phyloP scores from a whole-genome alignment of 2,113 vertebrate species.

The Indri indri region DNA sequence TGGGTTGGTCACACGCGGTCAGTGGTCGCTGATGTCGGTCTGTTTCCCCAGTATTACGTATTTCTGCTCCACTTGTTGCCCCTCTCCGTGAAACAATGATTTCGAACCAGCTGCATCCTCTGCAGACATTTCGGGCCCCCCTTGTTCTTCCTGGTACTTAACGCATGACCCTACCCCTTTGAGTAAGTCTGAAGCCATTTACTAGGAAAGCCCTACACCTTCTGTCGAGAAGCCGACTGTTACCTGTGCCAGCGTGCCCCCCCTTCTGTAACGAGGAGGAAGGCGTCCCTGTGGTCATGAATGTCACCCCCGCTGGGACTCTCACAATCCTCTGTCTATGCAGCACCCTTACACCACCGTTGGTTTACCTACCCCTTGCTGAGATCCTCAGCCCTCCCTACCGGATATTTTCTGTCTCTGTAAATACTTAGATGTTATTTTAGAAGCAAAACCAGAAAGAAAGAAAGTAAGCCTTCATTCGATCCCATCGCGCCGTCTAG shows the following conservation, averaged over 20 bases:
- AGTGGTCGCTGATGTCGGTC: too few species aligned
- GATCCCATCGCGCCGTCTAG: neutral
- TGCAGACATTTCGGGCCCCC: neutral
- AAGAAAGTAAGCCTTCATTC: neutral
- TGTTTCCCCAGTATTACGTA: neutral
- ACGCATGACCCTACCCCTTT: neutral
- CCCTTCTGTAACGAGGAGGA: neutral
- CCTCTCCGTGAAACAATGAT: neutral
- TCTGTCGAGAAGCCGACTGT: neutral
- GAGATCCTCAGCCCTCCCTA: neutral
- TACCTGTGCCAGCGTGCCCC: neutral
- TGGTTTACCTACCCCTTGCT: neutral
- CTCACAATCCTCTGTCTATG: rapidly evolving
- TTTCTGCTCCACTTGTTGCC: neutral
- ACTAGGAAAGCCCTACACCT: neutral
- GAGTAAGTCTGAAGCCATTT: neutral
- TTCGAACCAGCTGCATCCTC: neutral
- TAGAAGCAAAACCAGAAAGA: neutral
- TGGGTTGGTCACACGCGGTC: neutral
- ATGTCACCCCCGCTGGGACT: too few species aligned
- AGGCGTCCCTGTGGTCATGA: rapidly evolving
- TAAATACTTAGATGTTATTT: neutral
- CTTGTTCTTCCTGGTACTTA: neutral
- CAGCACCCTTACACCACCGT: rapidly evolving
- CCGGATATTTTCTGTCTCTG: neutral